Conservation (phyloP, 2,113 vertebrate species). For the Alethe castanea region DNA sequence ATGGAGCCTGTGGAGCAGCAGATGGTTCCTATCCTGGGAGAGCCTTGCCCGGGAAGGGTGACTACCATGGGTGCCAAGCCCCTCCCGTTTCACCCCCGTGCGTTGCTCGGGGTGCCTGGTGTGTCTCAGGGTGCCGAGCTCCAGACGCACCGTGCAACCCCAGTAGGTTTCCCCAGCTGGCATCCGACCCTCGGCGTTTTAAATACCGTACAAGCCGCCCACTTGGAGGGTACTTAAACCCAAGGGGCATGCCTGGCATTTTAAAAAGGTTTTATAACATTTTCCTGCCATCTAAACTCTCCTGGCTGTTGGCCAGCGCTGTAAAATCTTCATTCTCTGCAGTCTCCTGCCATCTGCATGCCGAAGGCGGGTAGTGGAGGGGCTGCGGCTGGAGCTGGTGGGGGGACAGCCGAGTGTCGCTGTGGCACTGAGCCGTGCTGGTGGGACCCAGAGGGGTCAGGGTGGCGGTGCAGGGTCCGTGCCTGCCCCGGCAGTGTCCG, state of each 20-base stretch:
- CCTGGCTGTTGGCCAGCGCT: not conserved
- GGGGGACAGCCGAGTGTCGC: not conserved
- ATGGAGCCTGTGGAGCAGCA: not conserved
- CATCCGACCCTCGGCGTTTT: not conserved
- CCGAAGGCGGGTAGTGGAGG: not conserved
- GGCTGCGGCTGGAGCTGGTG: not conserved
- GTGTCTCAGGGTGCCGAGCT: not conserved
- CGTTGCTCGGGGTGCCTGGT: not conserved
- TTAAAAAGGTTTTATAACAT: not conserved
- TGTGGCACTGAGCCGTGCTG: not conserved
- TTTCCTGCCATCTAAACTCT: constrained; percentile 4
- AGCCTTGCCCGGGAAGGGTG: not conserved
- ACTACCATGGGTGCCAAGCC: not conserved
- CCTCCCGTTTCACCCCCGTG: fast-evolving
- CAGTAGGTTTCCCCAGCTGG: not conserved
- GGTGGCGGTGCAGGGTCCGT: not conserved
- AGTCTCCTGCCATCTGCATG: constrained; percentile 11
- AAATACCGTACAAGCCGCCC: not conserved
- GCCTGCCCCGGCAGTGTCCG: not conserved
- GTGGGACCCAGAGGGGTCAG: not conserved
- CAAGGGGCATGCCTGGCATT: not conserved
- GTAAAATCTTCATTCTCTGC: constrained; percentile 11
- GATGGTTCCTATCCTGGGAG: not conserved
- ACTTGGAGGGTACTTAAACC: not conserved
- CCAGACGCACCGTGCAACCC: not conserved